Evolutionary conservation across 2,797 vertebrate species (phyloP), one percentile per base, ranked within the genome.

Genomic region (Eremophila alpestris): DNA sequence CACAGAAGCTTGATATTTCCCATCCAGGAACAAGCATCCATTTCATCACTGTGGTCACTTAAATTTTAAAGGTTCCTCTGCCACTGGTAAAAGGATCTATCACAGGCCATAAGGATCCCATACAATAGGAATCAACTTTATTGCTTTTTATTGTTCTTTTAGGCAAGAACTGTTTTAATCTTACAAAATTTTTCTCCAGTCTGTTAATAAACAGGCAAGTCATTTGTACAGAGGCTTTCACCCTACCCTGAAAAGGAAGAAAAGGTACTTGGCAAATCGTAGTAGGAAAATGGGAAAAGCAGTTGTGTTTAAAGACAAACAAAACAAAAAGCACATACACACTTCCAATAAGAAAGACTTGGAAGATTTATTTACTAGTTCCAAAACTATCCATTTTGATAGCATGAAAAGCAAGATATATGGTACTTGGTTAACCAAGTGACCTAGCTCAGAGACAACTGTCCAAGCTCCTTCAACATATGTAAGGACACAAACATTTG

Each of bases 71-170:
- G 24, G 13, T 67, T 81, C 51, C 59, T 95, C 81, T 0, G 0
- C 23, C 68, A 74, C 38, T 1, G 4, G 64, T 87, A 86, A 88
- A 86, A 75, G 46, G 30, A 87, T 89, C 59, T 91, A 70, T 74
- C 59, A 67, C 36, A 85, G 60, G 54, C 48, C 64, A 90, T 75
- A 91, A 65, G 76, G 52, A 87, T 69, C 52, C 38, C 17, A n/a
- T 56, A 73, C 38, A 91, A 82, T 40, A 91, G n/a, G 45, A 95
- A 92, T 85, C 49, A 24, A 32, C n/a, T 95, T 93, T 94, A 91
- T 82, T 88, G 79, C 55, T 83, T 88, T 89, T 75, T 65, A 70
- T 62, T 71, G 77, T 82, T 92, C 80, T 92, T 93, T 43, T 76
- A 87, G 62, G 67, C 52, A 60, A 54, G 51, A 92, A 67, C 30